These are phyloP conservation scores for Podotricha telesiphe DNA, from an alignment of 2,888 invertebrate genomes.

Conservation along the genomic window DNA sequence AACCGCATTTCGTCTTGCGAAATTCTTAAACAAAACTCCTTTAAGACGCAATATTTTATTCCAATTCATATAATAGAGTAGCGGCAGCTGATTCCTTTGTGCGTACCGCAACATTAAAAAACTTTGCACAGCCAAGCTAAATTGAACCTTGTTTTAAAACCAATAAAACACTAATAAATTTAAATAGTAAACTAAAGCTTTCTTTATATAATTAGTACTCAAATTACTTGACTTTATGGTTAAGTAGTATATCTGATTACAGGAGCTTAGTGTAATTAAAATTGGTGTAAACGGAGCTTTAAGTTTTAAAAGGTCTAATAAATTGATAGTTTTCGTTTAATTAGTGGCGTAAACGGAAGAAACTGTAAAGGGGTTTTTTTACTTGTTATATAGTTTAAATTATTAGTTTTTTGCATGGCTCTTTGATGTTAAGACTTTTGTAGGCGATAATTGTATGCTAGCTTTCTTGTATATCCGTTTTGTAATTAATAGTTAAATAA, in stretches of 20 bases:
- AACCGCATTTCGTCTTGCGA: conserved; percentile 75
- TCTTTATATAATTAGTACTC: conserved; percentile 66
- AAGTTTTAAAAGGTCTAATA: conserved; percentile 43
- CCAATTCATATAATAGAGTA: conserved; percentile 67
- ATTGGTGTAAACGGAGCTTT: conserved; percentile 60
- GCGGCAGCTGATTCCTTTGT: conserved; percentile 74
- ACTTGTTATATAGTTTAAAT: neutral
- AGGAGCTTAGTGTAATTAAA: conserved; percentile 66
- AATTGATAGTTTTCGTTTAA: conserved; percentile 60
- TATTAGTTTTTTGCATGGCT: neutral
- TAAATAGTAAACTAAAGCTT: neutral
- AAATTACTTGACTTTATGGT: conserved; percentile 74
- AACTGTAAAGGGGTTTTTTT: neutral
- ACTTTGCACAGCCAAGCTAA: conserved; percentile 22
- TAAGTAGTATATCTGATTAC: conserved; percentile 63
- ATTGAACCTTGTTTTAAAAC: neutral
- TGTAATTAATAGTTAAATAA: neutral
- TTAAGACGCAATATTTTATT: conserved; percentile 71
- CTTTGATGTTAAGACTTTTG: neutral
- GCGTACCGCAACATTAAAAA: conserved; percentile 46
- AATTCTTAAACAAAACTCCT: conserved; percentile 68
- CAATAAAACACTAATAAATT: conserved; percentile 6
- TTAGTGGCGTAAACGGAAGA: conserved; percentile 63
- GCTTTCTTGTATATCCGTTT: neutral
- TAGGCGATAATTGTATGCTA: conserved; percentile 5